A percentile compares a stretch with the other conserved stretches of the same genome.
Conservation (phyloP, 2,113 vertebrate species). For the Cichladusa arquata region DNA sequence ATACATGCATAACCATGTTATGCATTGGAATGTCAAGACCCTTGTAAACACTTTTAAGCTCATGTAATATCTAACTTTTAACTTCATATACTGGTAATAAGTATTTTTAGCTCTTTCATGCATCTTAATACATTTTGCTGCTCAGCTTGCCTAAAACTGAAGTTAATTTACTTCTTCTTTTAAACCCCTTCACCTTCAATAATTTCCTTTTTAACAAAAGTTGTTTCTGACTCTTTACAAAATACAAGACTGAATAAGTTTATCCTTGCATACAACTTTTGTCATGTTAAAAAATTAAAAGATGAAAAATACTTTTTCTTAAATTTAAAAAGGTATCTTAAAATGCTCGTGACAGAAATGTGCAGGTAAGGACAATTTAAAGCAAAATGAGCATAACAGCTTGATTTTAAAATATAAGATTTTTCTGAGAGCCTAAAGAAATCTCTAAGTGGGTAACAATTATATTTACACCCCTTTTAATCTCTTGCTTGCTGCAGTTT, state of each 20-base stretch:
- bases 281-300: not conserved
- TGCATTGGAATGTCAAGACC: not conserved
- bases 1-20: accelerated
- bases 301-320: not conserved
- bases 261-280: not conserved
- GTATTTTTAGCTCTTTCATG: not conserved
- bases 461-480: not conserved
- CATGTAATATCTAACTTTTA: not conserved
- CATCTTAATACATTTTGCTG: not conserved
- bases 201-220: not conserved
- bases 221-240: not conserved
- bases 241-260: not conserved
- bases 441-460: not conserved
- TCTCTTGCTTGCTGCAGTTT: not conserved
- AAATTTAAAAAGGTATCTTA: not conserved
- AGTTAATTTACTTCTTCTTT: not conserved
- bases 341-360: not conserved
- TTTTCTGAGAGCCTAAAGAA: not conserved
- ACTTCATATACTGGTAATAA: not conserved
- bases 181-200: not conserved
- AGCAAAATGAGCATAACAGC: not conserved
- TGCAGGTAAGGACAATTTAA: not conserved
- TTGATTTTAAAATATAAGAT: not conserved
- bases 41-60: not conserved
- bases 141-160: not conserved